phyloP scores from a whole-genome alignment of 2,797 vertebrate genomes.

The Nyctalus aviator region DNA sequence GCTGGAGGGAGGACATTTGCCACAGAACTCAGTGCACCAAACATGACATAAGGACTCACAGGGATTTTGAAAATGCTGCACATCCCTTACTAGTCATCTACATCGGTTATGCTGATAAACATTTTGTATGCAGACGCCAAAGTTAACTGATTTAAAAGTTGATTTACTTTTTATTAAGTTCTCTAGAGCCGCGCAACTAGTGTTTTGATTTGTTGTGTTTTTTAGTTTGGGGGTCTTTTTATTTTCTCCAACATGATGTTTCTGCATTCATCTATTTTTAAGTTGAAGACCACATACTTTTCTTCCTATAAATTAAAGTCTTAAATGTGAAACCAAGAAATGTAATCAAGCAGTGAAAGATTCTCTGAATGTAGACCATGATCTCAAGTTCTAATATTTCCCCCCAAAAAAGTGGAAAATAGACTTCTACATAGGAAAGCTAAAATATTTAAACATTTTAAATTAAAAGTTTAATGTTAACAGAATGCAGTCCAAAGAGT shows the following conservation, averaged over 20 bases:
- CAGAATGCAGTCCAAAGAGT: slow-evolving; percentile 88
- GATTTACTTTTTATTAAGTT: slow-evolving; percentile 85
- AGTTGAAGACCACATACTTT: slow-evolving; percentile 78
- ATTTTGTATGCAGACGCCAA: slow-evolving; percentile 88
- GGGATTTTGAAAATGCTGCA: slow-evolving; percentile 90
- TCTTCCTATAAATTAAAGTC: slow-evolving; percentile 80
- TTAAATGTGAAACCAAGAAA: slow-evolving; percentile 84
- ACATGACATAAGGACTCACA: slow-evolving; percentile 86
- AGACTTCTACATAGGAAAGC: slow-evolving; percentile 79
- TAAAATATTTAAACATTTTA: slow-evolving; percentile 79
- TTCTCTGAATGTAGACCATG: slow-evolving; percentile 82
- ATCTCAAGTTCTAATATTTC: slow-evolving; percentile 79
- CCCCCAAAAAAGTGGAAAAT: slow-evolving; percentile 78
- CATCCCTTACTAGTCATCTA: slow-evolving; percentile 85
- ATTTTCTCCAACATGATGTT: slow-evolving; percentile 75
- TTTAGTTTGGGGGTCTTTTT: slow-evolving; percentile 66
- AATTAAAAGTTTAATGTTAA: slow-evolving; percentile 82
- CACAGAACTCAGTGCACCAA: slow-evolving; percentile 84
- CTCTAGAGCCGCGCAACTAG: slow-evolving; percentile 77
- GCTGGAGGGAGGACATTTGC: slow-evolving; percentile 69
- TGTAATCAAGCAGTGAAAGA: slow-evolving; percentile 85
- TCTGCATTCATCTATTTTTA: slow-evolving; percentile 79
- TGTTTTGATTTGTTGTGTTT: slow-evolving; percentile 73
- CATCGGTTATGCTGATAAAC: slow-evolving; percentile 83
- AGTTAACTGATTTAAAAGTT: slow-evolving; percentile 87